Conservation (phyloP, 53 echinoderm and acorn worm genomes). For the Paracentrotus lividus region DNA sequence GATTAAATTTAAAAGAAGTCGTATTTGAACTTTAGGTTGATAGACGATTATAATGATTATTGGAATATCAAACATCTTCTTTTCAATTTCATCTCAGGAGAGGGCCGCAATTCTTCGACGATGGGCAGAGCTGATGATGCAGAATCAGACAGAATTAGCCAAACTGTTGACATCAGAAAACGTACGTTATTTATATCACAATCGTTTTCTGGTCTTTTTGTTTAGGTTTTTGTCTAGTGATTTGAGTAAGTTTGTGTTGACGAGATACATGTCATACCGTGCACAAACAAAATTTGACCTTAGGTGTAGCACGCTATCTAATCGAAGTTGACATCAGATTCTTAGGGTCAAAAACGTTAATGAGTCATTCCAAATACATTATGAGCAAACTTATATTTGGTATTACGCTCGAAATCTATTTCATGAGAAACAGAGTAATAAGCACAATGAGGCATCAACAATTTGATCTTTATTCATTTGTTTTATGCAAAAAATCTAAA, state of each 20-base stretch:
- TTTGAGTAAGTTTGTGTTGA: not conserved
- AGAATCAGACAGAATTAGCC: not conserved
- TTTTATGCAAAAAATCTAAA: no score
- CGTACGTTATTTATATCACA: not conserved
- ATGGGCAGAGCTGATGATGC: slow-evolving; percentile 26
- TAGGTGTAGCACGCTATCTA: not conserved
- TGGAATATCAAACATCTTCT: not conserved
- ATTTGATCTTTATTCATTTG: no score
- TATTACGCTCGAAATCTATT: no score
- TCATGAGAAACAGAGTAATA: no score
- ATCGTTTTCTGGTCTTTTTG: not conserved
- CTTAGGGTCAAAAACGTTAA: no score
- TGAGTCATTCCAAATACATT: no score
- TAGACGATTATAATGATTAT: no score
- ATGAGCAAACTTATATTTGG: no score
- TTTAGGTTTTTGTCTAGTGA: not conserved
- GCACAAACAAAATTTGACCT: not conserved
- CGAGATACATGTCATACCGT: no score
- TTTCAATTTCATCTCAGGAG: not conserved
- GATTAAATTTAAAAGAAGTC: no score
- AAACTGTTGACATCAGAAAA: slow-evolving; percentile 30
- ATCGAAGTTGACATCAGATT: not conserved
- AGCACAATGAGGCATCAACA: no score
- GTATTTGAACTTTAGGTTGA: no score
- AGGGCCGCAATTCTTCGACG: slow-evolving; percentile 14